Base-by-base conservation (phyloP, 92 coral and sea anemone genomes). In the Virgularia gustaviana region DNA sequence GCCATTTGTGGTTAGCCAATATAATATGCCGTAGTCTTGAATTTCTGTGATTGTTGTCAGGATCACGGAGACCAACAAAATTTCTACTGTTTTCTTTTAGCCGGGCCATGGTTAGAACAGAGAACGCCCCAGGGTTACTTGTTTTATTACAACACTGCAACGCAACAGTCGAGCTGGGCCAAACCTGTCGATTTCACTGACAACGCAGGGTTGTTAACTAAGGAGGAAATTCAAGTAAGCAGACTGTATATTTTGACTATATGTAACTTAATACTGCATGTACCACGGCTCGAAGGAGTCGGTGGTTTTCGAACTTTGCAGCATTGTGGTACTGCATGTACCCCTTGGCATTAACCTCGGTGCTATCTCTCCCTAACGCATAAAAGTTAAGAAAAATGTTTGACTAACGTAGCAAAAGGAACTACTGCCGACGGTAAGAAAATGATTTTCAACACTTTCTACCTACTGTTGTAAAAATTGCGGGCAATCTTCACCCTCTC, bases 21-120 rank as follows among this genome's bases (percentile, higher is more conserved):
- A n/a, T 24, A 28, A 34, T 71, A 33, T 36, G 44, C 29, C 72
- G 29, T 29, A 10, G 2, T 6, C 10, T 24, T 25, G 6, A 27
- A 24, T 10, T 18, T 1, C 4, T 34, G 36, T 8, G 24, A 44
- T 68, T 24, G 56, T 68, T 12, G 29, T 18, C 2, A 22, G 44
- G 30, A 10, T 75, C 20, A 49, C n/a, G 7, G 13, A 52, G 24
- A 54, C 20, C 3, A 3, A n/a, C n/a, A n/a, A n/a, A 52, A 52
- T 52, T 22, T 22, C 5, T 2, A 20, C 28, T 24, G 13, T 64
- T 36, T 32, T 16, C 19, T 31, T 12, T 29, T 15, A 62, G 42
- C 65, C 77, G 92, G 92, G 6, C 87, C 84, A 22, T 94, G 99
- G 99, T 61, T 94, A 56, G 84, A 87, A 77, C 99, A 94, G 84